Evolutionary conservation across 2,797 vertebrate genomes (phyloP), one percentile per base, ranked within the genome.

Genomic region (Chaetophractus vellerosus): DNA sequence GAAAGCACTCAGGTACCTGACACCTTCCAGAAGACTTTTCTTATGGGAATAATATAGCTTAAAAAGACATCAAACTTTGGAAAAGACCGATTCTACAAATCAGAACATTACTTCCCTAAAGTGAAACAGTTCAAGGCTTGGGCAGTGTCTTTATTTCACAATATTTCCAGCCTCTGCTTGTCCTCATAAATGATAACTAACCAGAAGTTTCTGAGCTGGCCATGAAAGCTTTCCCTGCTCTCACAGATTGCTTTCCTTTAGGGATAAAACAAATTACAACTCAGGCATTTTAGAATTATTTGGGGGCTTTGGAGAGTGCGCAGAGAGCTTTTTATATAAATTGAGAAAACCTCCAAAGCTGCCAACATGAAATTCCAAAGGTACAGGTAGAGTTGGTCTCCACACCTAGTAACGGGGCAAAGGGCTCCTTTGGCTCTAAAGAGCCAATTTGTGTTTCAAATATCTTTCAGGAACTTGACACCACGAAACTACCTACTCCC

Each of bases 381-480:
- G 50, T 10, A 23, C 16, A 14, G 63, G 71, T 52, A 92, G 92
- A 81, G 87, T 88, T 19, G 63, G 63, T 92, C 52, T 74, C 83
- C 10, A 36, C 4, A 6, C 74, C 72, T 63, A 21, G 24, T 3
- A 90, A 50, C 14, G 33, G 79, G 93, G 95, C 94, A 93, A 93
- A 97, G 94, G 87, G 93, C 88, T 93, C 38, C 87, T 88, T 69
- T 52, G 91, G 63, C 36, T 97, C 72, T 85, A 57, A 97, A 96
- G 91, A 94, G 81, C 81, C 92, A 94, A 96, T 97, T 95, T 96
- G 93, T 96, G 93, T 97, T 97, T 94, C 95, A 97, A 90, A 96
- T 94, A 75, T 88, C 96, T 93, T 92, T 92, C 64, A 92, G 95
- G 92, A 98, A 97, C 95, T 63, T 92, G 94, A 97, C 87, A 96